These are phyloP conservation scores for Schmidtea mediterranea DNA, from an alignment of 1,140 invertebrate species.

Conservation along the genomic window DNA sequence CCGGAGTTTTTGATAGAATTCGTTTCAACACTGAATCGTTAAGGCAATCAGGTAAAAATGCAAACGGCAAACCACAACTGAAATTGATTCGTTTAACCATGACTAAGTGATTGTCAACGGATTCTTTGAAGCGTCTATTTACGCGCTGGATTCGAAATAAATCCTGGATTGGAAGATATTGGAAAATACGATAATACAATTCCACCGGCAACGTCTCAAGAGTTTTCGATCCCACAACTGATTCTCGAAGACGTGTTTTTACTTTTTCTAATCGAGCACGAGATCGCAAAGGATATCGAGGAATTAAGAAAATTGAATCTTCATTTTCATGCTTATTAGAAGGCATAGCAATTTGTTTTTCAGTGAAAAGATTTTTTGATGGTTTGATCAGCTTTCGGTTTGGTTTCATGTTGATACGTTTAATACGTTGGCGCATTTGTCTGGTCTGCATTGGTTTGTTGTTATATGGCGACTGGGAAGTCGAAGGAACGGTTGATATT, in stretches of 20 bases:
- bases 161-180: conserved; percentile 3
- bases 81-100: conserved; percentile 6
- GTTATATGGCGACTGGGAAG: no score
- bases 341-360: no score
- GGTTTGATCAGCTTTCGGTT: no score
- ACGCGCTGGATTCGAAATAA: conserved; percentile 2
- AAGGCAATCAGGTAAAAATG: conserved; percentile 1
- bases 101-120: not conserved
- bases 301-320: no score
- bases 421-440: no score
- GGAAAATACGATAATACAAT: not conserved
- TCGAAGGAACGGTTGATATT: no score
- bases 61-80: conserved; percentile 2
- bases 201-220: not conserved
- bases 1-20: not conserved
- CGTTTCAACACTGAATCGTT: not conserved
- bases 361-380: no score
- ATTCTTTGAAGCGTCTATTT: not conserved
- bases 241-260: not conserved
- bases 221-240: not conserved
- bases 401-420: no score
- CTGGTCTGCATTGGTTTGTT: no score
- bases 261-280: not conserved
- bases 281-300: not conserved
- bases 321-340: no score